These are phyloP conservation scores for Pterois miles DNA, from an alignment of 2,797 vertebrate genomes.

Conservation along the genomic window DNA sequence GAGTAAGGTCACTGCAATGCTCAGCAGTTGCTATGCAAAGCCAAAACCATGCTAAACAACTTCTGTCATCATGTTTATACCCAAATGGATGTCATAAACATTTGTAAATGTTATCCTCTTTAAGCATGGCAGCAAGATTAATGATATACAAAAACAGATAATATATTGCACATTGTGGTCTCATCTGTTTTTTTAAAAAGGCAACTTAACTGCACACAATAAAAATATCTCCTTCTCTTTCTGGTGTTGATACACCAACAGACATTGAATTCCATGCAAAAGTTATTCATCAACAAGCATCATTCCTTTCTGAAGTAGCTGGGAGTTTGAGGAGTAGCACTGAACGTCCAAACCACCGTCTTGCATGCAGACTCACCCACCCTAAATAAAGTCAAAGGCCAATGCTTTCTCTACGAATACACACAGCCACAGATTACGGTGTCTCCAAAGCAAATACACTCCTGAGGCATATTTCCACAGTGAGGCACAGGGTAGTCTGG, in stretches of 20 bases:
- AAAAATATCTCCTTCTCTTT: neutral
- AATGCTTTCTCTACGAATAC: conserved; percentile 50
- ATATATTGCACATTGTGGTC: conserved; percentile 9
- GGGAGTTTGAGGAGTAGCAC: conserved; percentile 14
- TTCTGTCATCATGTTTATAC: conserved; percentile 32
- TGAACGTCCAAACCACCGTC: conserved; percentile 39
- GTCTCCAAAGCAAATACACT: conserved; percentile 76
- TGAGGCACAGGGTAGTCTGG: conserved; percentile 58
- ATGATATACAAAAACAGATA: conserved; percentile 28
- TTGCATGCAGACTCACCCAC: conserved; percentile 54
- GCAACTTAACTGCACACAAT: neutral
- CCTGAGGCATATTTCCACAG: conserved; percentile 63
- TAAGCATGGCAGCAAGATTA: conserved; percentile 15
- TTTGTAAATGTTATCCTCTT: conserved; percentile 23
- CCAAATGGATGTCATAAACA: conserved; percentile 38
- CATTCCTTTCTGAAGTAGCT: conserved; percentile 21
- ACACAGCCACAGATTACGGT: conserved; percentile 55
- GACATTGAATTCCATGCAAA: conserved; percentile 52
- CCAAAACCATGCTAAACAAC: conserved; percentile 55
- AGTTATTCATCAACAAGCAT: conserved; percentile 2
- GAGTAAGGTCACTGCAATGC: conserved; percentile 23
- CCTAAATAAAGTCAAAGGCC: conserved; percentile 67
- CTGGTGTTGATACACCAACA: conserved; percentile 6
- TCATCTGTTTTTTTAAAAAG: conserved; percentile 17
- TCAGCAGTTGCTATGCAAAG: conserved; percentile 44